Evolutionary conservation across 2,888 invertebrate species (phyloP), one percentile per base, ranked within the genome.

Genomic region (Yponomeuta malinellus): DNA sequence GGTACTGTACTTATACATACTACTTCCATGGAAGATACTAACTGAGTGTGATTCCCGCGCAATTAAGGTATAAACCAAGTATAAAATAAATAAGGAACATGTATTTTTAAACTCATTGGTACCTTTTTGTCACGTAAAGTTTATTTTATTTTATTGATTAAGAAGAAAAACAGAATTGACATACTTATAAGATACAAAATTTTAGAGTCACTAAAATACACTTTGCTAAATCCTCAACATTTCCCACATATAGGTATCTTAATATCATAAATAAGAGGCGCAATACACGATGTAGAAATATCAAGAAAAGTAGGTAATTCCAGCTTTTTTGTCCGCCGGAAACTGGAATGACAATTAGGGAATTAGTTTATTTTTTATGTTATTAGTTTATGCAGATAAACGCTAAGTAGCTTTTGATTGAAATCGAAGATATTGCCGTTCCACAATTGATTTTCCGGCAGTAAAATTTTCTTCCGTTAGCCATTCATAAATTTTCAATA

Each of bases 401-500:
- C 43, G 6, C 6, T 43, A 43, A 43, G 43, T 43, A 43, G 43
- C 43, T 43, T 43, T 43, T 15, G 52, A 59, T 59, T 59, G 52
- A 59, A 59, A 59, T 59, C 52, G 52, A 59, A 3, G 52, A 59
- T 12, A 59, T 59, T 59, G 12, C 52, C 52, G 52, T 59, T 59
- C 52, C 52, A 15, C 1, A 43, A 59, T 59, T 15, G 52, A 15
- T 59, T 59, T 84, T 87, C 80, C 80, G 83, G 82, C 78, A 84
- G 86, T 88, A 86, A 86, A 87, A 87, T 84, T 83, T 84, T 83
- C 83, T 84, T 84, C 82, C 78, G 79, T 78, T 82, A 83, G 77
- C 81, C 83, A 82, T 86, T 88, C 84, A 86, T 88, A 88, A 89
- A 87, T 88, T 88, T 79, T 84, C 84, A 78, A 86, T 89, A 88